Conservation (phyloP, 1,140 invertebrate genomes). For the Lepidotrigona ventralis region DNA sequence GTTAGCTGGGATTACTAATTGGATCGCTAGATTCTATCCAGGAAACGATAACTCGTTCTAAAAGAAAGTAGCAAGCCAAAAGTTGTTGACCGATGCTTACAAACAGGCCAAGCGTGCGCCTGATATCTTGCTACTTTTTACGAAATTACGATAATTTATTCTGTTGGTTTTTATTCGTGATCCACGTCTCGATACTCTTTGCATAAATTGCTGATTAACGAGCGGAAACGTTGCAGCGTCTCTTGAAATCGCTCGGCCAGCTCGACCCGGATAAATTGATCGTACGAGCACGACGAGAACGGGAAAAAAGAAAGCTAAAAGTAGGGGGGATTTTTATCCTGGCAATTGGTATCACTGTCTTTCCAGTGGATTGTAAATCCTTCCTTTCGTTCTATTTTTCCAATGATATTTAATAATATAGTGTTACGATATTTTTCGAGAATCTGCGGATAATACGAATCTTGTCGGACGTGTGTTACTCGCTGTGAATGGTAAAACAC, state of each 20-base stretch:
- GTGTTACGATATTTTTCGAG: not conserved
- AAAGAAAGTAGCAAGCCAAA: not conserved
- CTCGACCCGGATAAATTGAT: conserved; percentile 19
- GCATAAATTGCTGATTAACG: conserved; percentile 29
- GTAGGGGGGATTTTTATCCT: not conserved
- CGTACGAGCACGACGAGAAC: not conserved
- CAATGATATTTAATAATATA: too few relatives aligned
- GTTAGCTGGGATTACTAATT: not conserved
- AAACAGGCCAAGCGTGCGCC: not conserved
- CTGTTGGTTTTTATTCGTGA: not conserved
- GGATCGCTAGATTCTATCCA: not conserved
- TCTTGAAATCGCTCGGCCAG: not conserved
- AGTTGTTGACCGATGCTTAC: not conserved
- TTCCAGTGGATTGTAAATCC: not conserved
- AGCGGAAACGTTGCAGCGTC: conserved; percentile 1
- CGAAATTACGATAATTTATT: not conserved
- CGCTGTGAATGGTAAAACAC: not conserved
- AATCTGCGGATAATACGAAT: not conserved
- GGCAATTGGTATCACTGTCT: not conserved
- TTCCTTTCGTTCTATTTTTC: not conserved
- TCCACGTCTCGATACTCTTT: not conserved
- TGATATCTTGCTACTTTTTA: not conserved
- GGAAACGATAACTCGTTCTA: not conserved
- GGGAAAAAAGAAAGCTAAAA: not conserved
- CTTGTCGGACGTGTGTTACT: not conserved